Percentiles rank a stretch among this genome's conserved stretches.
Conservation (phyloP, 2,888 invertebrate genomes). For the Rhagium mordax region DNA sequence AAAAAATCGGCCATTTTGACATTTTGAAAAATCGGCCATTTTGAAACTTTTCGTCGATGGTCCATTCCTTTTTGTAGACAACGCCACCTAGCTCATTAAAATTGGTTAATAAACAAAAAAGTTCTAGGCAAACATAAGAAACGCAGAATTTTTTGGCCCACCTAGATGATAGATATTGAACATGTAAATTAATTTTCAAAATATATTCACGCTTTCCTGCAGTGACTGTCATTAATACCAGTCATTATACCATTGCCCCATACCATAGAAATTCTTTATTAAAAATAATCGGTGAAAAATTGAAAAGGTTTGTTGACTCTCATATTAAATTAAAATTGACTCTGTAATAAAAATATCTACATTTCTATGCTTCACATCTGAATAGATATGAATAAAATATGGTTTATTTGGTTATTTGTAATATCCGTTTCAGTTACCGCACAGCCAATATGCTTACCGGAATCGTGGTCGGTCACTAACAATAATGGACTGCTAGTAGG, state of each 20-base stretch:
- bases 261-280: neutral
- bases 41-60: too few relatives aligned
- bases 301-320: neutral
- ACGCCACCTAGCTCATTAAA: too few relatives aligned
- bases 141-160: too few relatives aligned
- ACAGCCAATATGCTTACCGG: conserved; percentile 79
- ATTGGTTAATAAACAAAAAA: too few relatives aligned
- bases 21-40: too few relatives aligned
- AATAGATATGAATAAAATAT: conserved; percentile 6
- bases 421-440: conserved; percentile 77
- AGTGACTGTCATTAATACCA: too few relatives aligned
- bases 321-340: neutral
- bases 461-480: conserved; percentile 66
- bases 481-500: conserved; percentile 77
- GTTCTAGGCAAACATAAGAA: too few relatives aligned
- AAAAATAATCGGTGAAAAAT: neutral
- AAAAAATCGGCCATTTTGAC: too few relatives aligned
- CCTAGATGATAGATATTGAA: too few relatives aligned
- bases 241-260: neutral
- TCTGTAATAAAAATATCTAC: neutral
- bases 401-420: conserved; percentile 20
- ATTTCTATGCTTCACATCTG: conserved; percentile 8
- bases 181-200: too few relatives aligned
- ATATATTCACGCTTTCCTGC: too few relatives aligned
- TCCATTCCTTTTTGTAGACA: too few relatives aligned